These are phyloP conservation scores for Corythornis madagascariensis DNA, from an alignment of 2,113 vertebrate species.

Conservation along the genomic window DNA sequence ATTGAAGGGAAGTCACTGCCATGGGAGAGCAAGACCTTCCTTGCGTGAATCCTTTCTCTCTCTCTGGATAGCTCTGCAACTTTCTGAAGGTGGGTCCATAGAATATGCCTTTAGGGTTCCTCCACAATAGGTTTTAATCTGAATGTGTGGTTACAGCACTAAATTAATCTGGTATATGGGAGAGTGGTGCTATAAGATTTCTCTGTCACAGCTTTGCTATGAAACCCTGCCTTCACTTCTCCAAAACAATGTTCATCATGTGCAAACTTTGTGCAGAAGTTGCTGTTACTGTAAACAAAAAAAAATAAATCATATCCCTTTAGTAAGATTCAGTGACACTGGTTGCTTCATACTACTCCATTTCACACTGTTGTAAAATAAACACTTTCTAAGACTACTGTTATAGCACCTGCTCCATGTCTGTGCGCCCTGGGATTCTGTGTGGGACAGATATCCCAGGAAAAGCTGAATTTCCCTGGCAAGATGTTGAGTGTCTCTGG, in stretches of 20 bases:
- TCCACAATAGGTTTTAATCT: background rate
- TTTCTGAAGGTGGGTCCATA: background rate
- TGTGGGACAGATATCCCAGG: background rate
- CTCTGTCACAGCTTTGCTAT: background rate
- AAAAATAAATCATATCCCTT: background rate
- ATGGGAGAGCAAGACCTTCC: accelerated
- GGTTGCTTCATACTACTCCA: background rate
- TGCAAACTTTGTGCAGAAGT: background rate
- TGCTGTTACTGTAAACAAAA: background rate
- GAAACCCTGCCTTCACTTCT: background rate
- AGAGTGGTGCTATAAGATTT: background rate
- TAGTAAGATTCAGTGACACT: background rate
- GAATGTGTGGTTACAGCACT: background rate
- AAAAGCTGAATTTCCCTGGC: background rate
- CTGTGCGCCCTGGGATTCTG: background rate
- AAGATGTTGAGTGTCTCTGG: background rate
- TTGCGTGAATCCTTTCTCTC: background rate
- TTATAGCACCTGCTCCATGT: background rate
- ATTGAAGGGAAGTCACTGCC: background rate
- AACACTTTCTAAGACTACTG: conserved; percentile 5
- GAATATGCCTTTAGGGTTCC: background rate
- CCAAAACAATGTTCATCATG: accelerated
- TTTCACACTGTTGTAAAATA: background rate
- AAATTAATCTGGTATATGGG: accelerated
- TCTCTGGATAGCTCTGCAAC: background rate